These are phyloP conservation scores for Microtus oregoni DNA, from an alignment of 2,113 vertebrate species.

Conservation along the genomic window DNA sequence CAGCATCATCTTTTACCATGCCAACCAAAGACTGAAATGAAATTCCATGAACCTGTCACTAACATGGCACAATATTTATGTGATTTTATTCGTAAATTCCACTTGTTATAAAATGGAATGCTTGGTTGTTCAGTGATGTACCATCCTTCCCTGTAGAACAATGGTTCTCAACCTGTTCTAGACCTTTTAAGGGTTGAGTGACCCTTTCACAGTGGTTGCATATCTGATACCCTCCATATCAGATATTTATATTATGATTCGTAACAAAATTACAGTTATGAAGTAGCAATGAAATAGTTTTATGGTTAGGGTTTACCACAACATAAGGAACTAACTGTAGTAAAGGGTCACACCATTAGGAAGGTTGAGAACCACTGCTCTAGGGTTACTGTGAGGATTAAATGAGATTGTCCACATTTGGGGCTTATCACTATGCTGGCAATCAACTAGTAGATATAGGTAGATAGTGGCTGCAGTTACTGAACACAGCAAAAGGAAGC, in stretches of 20 bases:
- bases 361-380: background rate
- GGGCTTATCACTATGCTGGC: background rate
- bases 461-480: background rate
- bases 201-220: background rate
- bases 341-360: background rate
- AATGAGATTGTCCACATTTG: background rate
- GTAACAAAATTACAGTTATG: background rate
- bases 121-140: background rate
- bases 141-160: background rate
- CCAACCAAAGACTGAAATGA: background rate
- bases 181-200: too few species aligned
- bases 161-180: background rate
- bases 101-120: background rate
- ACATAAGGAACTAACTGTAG: background rate
- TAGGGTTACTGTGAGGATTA: background rate
- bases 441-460: background rate
- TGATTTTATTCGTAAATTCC: background rate
- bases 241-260: background rate
- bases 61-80: background rate
- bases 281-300: background rate
- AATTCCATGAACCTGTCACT: background rate
- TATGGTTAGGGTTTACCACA: background rate
- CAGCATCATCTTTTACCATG: fast-evolving
- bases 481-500: background rate
- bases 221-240: background rate